Base-by-base conservation (phyloP, 2,888 invertebrate genomes). In the Caenorhabditis afra region DNA sequence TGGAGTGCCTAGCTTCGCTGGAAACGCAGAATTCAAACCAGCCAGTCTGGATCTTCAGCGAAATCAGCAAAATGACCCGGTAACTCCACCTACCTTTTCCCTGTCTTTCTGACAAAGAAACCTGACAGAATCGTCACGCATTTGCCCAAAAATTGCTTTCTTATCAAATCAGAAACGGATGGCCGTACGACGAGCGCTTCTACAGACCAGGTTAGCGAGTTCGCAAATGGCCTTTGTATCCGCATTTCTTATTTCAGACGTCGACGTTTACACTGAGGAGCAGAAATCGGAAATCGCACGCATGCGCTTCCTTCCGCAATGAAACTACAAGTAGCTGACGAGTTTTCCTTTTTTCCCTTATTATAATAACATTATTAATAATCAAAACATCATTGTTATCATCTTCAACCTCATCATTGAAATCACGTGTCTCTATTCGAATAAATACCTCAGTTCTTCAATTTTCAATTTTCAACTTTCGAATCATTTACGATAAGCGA, bases 151-250 rank as follows among this genome's bases (percentile, higher is more conserved):
- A 85, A 22, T 83, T 82, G 64, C 64, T 89, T 16, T 81, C 86
- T 57, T 82, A 89, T 55, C 86, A 88, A 68, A 88, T 90, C 67
- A 84, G 85, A 64, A 82, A 85, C 58, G 89, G 89, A 58, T 89
- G 89, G 89, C 89, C 89, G 8, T 89, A 89, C 67, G 86, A 88
- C 57, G 89, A 89, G 37, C 79, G 82, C 37, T 89, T 87, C 77
- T 89, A 89, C 50, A 68, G 86, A 79, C 85, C 87, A 66, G 86
- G 83, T 84, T 61, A 29, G 29, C 23, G 41, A 3, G 4, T 41
- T 3, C 0, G 4, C 20, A 37, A 57, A n/a, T 5, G 35, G 12
- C 8, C 18, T n/a, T n/a, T n/a, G 16, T 18, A 29, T 57, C 29
- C 39, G 10, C 41, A 14, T 41, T 55, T 14, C 11, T 16, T 11